Conservation (phyloP, 1,140 invertebrate genomes). For the Zaprionus capensis region DNA sequence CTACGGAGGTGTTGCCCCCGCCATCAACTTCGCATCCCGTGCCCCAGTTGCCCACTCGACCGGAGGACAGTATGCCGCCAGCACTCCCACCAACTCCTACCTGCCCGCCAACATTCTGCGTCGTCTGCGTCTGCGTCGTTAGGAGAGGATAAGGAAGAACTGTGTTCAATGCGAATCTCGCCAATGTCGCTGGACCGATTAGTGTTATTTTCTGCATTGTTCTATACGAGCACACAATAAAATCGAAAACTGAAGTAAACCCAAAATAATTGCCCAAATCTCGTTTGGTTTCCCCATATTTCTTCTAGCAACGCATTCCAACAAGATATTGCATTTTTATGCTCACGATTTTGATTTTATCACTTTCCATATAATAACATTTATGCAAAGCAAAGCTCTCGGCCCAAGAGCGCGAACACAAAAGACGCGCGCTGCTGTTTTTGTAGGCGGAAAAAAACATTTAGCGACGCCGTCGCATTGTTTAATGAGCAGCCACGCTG, state of each 20-base stretch:
- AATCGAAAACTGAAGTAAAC: conserved; percentile 57
- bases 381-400: conserved; percentile 71
- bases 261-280: conserved; percentile 26
- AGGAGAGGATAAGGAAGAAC: background rate
- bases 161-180: conserved; percentile 27
- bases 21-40: conserved; percentile 67
- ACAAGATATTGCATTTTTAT: conserved; percentile 71
- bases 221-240: conserved; percentile 63
- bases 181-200: conserved; percentile 50
- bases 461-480: conserved; percentile 66
- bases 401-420: conserved; percentile 43
- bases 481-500: conserved; percentile 58
- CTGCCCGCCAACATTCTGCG: conserved; percentile 72
- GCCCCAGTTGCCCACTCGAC: background rate
- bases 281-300: conserved; percentile 34
- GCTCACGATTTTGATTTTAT: conserved; percentile 61
- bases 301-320: conserved; percentile 33
- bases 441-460: conserved; percentile 77
- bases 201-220: conserved; percentile 56
- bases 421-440: conserved; percentile 62
- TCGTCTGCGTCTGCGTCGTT: conserved; percentile 66
- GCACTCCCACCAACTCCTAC: conserved; percentile 32
- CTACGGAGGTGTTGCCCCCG: conserved; percentile 57
- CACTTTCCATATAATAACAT: conserved; percentile 75
- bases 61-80: conserved; percentile 1